These are phyloP conservation scores for Zaprionus tsacasi DNA, from an alignment of 1,140 invertebrate species.

Conservation along the genomic window DNA sequence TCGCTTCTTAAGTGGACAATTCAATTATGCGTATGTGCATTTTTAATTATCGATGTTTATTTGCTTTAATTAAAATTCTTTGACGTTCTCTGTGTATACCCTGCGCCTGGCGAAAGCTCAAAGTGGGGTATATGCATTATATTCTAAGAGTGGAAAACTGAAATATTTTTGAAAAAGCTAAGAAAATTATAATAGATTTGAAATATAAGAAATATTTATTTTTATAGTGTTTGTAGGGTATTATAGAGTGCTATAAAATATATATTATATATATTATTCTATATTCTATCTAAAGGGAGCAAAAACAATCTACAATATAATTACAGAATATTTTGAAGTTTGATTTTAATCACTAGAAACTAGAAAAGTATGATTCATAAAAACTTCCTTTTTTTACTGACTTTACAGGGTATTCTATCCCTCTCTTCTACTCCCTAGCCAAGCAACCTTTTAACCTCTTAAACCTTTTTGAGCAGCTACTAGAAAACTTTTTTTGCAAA, in stretches of 20 bases:
- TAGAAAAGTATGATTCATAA: no score
- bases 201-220: no score
- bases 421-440: background rate
- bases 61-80: constrained; percentile 48
- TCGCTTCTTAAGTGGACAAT: constrained; percentile 26
- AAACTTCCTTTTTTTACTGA: no score
- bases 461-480: constrained; percentile 2
- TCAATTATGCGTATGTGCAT: constrained; percentile 52
- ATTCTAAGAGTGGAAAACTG: no score
- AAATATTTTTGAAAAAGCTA: background rate
- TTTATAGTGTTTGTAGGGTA: no score
- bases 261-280: background rate
- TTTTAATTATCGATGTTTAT: constrained; percentile 55
- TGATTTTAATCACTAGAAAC: no score
- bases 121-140: background rate
- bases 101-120: background rate
- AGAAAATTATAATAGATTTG: background rate
- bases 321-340: no score
- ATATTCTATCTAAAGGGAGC: no score
- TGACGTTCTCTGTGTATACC: background rate
- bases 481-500: constrained; percentile 2
- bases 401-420: background rate
- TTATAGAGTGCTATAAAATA: background rate
- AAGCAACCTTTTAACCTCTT: background rate
- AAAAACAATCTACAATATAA: no score